Conservation (phyloP, 2,888 invertebrate genomes). For the Bhutanitis thaidina region DNA sequence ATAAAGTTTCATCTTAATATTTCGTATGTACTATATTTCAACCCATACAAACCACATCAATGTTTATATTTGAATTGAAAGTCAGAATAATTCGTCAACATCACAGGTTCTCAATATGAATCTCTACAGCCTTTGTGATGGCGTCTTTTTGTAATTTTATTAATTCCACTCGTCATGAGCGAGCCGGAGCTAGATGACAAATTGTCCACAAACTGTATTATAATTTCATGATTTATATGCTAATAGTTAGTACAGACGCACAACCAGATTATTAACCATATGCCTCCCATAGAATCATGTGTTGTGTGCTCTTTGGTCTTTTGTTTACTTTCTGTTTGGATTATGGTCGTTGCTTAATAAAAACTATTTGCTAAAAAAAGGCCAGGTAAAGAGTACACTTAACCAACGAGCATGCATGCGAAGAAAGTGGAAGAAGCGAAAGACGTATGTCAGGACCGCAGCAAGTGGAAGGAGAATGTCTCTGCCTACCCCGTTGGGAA, state of each 20-base stretch:
- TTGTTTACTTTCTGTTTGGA: no score
- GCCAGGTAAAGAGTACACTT: no score
- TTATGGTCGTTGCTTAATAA: no score
- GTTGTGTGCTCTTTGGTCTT: no score
- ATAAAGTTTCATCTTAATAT: slow-evolving; percentile 22
- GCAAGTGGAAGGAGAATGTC: no score
- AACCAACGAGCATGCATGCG: no score
- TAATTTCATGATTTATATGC: slow-evolving; percentile 43
- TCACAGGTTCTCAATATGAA: slow-evolving; percentile 36
- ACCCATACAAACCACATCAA: slow-evolving; percentile 39
- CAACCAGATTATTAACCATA: not conserved
- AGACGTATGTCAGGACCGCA: no score
- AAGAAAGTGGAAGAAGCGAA: no score
- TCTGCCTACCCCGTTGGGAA: no score
- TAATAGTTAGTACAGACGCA: slow-evolving; percentile 26
- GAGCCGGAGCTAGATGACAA: slow-evolving; percentile 39
- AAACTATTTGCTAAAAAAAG: no score
- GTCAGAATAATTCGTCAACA: slow-evolving; percentile 55
- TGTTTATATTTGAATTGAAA: slow-evolving; percentile 46
- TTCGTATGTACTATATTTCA: slow-evolving; percentile 32
- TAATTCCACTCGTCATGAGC: slow-evolving; percentile 50
- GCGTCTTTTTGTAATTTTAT: slow-evolving; percentile 47
- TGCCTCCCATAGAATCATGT: no score
- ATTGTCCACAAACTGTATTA: slow-evolving; percentile 34
- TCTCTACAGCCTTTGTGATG: slow-evolving; percentile 34